Base-by-base conservation (phyloP, 92 coral and sea anemone genomes). In the Zoanthus sociatus region DNA sequence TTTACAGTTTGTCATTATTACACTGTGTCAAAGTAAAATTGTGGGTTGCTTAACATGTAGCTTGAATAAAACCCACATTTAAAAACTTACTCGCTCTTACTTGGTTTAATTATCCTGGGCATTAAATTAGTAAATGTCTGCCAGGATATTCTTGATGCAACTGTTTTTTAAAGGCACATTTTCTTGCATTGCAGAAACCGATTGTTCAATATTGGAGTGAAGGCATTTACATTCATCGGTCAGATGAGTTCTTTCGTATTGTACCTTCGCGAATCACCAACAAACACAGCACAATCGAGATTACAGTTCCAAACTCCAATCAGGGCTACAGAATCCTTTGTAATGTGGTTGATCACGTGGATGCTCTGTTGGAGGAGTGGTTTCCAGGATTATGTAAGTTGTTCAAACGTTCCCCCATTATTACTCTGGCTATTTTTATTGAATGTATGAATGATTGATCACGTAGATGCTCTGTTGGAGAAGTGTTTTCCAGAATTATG, bases 311-410 rank as follows among this genome's bases (percentile, higher is more conserved):
- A 12, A 78, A 78, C 67, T 92, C 89, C 70, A 87, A 64, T 18
- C 76, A 87, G 56, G 99, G 99, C 26, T 90, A 87, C 73, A 84
- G 89, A 70, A 86, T 97, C 42, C 95, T 97, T 71, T 91, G 94
- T 47, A 87, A 83, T 82, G 90, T 97, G 90, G 96, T 93, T 64
- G 96, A 97, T 81, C 99, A 97, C 87, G 90, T 97, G 81, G 99
- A 97, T 78, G 83, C 93, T 5, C 90, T 97, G 45, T 87, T 97
- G 42, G 96, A 93, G 60, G 99, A 97, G 31, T 97, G 98, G 98
- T 97, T 93, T 76, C 97, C 99, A 33, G 90, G 83, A 75, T 86
- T 97, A 58, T 78, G 99, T 97, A 91, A 95, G 99, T 96, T 44
- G 3, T 51, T 7, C 5, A 13, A 16, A 77, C 6, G 14, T 30